Percentiles rank a stretch among this genome's conserved stretches.
These are phyloP conservation scores for Drosophila pseudotakahashii DNA, from an alignment of 2,888 invertebrate species.

Conservation along the genomic window DNA sequence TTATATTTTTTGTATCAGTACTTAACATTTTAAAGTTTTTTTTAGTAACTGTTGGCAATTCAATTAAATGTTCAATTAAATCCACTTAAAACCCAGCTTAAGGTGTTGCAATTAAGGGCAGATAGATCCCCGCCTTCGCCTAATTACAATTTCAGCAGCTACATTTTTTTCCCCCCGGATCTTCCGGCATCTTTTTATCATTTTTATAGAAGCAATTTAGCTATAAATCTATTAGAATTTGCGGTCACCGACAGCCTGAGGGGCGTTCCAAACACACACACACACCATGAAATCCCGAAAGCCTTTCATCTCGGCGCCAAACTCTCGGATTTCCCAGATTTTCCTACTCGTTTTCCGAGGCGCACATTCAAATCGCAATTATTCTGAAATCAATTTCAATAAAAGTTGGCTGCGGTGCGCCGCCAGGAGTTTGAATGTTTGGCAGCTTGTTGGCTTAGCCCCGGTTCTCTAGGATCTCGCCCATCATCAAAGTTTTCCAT, in stretches of 20 bases:
- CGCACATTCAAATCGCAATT: slow-evolving; percentile 74
- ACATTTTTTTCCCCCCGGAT: not conserved
- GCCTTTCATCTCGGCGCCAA: slow-evolving; percentile 21
- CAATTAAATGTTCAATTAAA: no score
- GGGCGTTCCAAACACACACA: slow-evolving; percentile 11
- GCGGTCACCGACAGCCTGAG: slow-evolving; percentile 36
- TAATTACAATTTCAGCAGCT: slow-evolving; percentile 59
- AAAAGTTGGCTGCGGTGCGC: slow-evolving; percentile 62
- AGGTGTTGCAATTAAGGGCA: slow-evolving; percentile 17
- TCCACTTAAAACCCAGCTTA: slow-evolving; percentile 8
- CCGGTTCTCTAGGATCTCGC: slow-evolving; percentile 24
- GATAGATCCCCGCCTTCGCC: slow-evolving; percentile 11
- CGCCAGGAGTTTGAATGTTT: slow-evolving; percentile 52
- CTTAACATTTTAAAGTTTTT: no score
- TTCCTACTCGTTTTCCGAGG: no score
- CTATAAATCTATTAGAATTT: slow-evolving; percentile 66
- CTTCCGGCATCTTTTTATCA: slow-evolving; percentile 20
- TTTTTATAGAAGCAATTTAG: slow-evolving; percentile 55
- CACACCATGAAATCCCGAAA: slow-evolving; percentile 27
- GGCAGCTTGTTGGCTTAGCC: slow-evolving; percentile 74
- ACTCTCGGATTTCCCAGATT: slow-evolving; percentile 11
- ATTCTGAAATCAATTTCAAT: slow-evolving; percentile 80
- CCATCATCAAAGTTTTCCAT: slow-evolving; percentile 61
- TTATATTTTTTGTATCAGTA: no score
- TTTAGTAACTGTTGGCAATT: not conserved